Percentiles rank a stretch among this genome's conserved stretches.
phyloP scores from a whole-genome alignment of 30 jellyfish, hydroid and myxozoan genomes.

The Aurelia aurita region DNA sequence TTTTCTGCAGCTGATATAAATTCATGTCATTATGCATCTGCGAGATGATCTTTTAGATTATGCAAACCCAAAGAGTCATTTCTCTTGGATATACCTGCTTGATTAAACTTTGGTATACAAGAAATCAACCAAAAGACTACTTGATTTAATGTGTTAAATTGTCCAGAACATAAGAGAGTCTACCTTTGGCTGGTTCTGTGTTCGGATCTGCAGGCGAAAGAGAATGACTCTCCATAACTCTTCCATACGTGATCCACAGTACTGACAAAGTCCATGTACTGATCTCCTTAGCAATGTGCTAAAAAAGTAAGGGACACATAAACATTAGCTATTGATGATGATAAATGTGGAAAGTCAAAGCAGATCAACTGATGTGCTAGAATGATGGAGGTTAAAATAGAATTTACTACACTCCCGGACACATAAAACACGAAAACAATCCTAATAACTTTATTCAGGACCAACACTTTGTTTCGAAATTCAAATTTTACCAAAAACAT shows the following conservation, averaged over 20 bases:
- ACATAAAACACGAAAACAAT: too few species aligned
- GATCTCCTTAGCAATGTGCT: slow-evolving; percentile 37
- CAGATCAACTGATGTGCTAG: too few species aligned
- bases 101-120: not conserved
- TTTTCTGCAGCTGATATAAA: too few species aligned
- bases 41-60: too few species aligned
- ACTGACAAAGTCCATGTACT: slow-evolving; percentile 30
- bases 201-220: slow-evolving; percentile 12
- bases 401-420: too few species aligned
- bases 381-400: too few species aligned
- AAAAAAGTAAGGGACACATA: not conserved
- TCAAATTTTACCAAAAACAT: too few species aligned
- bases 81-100: not conserved
- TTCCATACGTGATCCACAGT: slow-evolving; percentile 27
- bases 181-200: slow-evolving; percentile 23
- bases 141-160: not conserved
- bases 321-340: not conserved
- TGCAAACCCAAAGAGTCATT: not conserved
- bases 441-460: too few species aligned
- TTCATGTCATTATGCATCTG: too few species aligned
- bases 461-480: too few species aligned
- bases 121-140: not conserved
- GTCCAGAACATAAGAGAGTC: not conserved
- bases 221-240: slow-evolving; percentile 23
- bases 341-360: not conserved